These are phyloP conservation scores for Eulimnadia texana DNA, from an alignment of 1,140 invertebrate species.

Conservation along the genomic window DNA sequence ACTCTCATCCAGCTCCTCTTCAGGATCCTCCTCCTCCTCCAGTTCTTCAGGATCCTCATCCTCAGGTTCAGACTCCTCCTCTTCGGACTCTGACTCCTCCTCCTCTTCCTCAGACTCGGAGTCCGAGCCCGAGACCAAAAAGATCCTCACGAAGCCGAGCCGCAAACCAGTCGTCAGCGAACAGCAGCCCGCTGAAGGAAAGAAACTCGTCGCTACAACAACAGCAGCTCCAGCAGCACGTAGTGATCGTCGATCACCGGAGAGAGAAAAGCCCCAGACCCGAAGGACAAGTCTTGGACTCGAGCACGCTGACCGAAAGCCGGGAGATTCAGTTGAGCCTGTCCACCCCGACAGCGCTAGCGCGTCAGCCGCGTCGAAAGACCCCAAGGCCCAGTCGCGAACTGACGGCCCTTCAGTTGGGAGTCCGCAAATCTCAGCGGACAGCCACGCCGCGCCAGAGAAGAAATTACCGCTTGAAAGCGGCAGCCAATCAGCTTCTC, in stretches of 20 bases:
- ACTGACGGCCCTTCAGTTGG: background rate
- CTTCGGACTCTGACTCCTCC: slow-evolving; percentile 1
- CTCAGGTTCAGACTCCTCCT: background rate
- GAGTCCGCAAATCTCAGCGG: background rate
- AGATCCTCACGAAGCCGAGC: background rate
- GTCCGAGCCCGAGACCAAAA: background rate
- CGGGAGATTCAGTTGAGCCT: slow-evolving; percentile 11
- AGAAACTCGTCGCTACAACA: slow-evolving; percentile 9
- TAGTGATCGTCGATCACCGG: background rate
- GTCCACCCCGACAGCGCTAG: background rate
- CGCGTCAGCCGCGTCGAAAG: background rate
- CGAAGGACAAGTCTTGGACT: slow-evolving; percentile 16
- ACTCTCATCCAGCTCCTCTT: slow-evolving; percentile 19
- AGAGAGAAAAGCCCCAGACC: slow-evolving; percentile 20
- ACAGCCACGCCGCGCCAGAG: background rate
- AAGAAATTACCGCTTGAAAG: background rate
- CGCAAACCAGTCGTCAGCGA: background rate
- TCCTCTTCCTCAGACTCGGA: background rate
- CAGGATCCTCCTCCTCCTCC: slow-evolving; percentile 24
- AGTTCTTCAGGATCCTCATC: background rate
- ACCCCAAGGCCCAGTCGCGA: background rate
- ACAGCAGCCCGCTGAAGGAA: background rate
- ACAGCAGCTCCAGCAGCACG: too few relatives aligned
- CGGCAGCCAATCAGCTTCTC: slow-evolving; percentile 2
- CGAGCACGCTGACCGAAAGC: slow-evolving; percentile 12